Percentiles rank a stretch among this genome's conserved stretches.
phyloP scores from a whole-genome alignment of 2,888 invertebrate species.

The Drepanosiphum platanoidis region DNA sequence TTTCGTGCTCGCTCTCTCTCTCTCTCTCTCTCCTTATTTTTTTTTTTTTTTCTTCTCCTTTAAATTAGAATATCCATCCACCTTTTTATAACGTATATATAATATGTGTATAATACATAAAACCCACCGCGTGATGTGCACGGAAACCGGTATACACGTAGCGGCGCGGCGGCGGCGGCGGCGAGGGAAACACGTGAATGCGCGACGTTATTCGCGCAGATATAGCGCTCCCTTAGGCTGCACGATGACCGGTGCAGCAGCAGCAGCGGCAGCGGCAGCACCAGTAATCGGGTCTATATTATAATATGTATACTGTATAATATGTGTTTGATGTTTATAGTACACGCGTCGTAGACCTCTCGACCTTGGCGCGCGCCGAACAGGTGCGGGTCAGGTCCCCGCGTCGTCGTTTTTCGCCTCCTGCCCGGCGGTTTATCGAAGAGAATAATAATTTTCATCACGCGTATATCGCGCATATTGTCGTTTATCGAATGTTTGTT shows the following conservation, averaged over 20 bases:
- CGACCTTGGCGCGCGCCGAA: slow-evolving; percentile 56
- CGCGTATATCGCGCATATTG: background rate
- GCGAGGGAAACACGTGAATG: slow-evolving; percentile 1
- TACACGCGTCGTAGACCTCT: background rate
- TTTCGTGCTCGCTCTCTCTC: background rate
- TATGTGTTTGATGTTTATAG: background rate
- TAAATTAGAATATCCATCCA: background rate
- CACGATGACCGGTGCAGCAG: slow-evolving; percentile 27
- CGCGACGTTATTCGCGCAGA: slow-evolving; percentile 30
- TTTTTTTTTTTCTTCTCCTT: background rate
- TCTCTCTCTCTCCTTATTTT: background rate
- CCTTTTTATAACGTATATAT: background rate
- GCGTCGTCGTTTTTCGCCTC: background rate
- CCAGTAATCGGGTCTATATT: background rate
- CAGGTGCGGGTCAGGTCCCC: slow-evolving; percentile 23
- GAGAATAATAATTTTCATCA: background rate
- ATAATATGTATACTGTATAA: background rate
- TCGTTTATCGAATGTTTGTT: background rate
- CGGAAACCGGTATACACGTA: slow-evolving; percentile 39
- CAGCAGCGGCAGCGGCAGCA: background rate
- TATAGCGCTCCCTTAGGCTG: slow-evolving; percentile 6
- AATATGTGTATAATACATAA: background rate
- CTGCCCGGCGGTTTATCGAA: background rate
- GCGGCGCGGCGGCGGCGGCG: background rate
- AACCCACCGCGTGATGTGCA: background rate